These are phyloP conservation scores for Tipula helvola DNA, from an alignment of 2,888 invertebrate species.

Conservation along the genomic window DNA sequence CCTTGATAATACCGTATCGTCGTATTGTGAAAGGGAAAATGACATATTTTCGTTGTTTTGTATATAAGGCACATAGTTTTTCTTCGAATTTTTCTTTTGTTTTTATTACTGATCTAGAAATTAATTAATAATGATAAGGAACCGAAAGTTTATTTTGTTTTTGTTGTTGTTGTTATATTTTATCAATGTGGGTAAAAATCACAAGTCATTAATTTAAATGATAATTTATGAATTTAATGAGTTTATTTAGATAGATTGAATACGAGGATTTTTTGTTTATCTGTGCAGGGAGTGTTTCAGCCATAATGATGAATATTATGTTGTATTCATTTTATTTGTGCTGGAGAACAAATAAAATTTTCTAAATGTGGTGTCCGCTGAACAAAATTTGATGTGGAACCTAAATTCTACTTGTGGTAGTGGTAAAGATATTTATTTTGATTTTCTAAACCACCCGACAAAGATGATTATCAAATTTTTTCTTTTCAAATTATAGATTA, in stretches of 20 bases:
- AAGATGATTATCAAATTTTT: no score
- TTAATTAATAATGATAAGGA: neutral
- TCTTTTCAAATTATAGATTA: no score
- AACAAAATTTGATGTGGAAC: no score
- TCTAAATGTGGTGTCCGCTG: no score
- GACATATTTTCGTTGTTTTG: neutral
- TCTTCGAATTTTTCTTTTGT: neutral
- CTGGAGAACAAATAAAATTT: no score
- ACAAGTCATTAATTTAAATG: neutral
- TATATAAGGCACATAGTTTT: neutral
- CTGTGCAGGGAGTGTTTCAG: neutral
- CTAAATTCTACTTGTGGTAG: no score
- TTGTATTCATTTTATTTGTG: neutral
- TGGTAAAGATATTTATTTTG: no score
- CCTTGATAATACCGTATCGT: neutral
- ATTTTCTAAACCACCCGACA: no score
- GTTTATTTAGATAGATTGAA: neutral
- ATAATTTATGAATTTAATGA: neutral
- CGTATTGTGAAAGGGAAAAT: neutral
- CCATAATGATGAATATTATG: neutral
- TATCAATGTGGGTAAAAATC: neutral
- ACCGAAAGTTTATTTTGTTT: neutral
- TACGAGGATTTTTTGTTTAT: neutral
- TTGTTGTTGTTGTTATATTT: neutral
- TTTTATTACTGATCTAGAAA: neutral